Evolutionary conservation across 2,113 vertebrate genomes (phyloP).

Genomic region (Canis aureus): DNA sequence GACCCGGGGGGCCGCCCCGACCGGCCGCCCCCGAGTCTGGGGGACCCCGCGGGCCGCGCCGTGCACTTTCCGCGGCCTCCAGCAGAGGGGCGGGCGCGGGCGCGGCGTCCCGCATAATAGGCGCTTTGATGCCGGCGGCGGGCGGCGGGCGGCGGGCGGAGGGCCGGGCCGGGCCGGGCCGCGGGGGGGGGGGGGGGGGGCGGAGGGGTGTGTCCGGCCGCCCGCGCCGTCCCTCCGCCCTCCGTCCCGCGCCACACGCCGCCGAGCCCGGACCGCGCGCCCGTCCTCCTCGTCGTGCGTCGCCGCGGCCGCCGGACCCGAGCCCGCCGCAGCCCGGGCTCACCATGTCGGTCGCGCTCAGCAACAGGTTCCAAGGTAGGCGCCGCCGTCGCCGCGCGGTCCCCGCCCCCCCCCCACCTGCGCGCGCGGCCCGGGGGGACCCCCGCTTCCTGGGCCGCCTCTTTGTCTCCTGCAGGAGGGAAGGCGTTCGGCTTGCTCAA

Average conservation of each 20-base stretch:
- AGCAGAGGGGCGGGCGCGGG: conserved; percentile 62
- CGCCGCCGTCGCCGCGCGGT: background rate
- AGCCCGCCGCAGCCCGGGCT: conserved; percentile 10
- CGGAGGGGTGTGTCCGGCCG: conserved; percentile 63
- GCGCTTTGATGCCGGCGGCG: conserved; percentile 58
- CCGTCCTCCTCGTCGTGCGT: background rate
- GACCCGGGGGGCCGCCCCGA: too few relatives aligned
- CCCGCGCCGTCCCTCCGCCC: conserved; percentile 58
- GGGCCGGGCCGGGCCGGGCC: background rate
- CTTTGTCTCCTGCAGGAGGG: conserved; percentile 88
- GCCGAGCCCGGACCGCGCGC: conserved; percentile 32
- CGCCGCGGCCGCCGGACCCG: background rate
- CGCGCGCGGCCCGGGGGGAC: background rate
- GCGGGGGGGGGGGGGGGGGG: background rate
- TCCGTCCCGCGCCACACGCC: conserved; percentile 59
- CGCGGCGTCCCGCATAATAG: conserved; percentile 71
- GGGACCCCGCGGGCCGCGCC: background rate
- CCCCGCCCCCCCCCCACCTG: conserved; percentile 47
- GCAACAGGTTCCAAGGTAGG: conserved; percentile 82
- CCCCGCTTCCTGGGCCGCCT: conserved; percentile 30
- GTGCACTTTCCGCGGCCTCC: conserved; percentile 45
- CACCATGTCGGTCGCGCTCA: conserved; percentile 78
- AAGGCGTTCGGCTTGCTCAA: conserved; percentile 93
- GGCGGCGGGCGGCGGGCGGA: background rate
- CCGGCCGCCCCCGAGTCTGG: too few relatives aligned